Base-by-base conservation (phyloP, 2,888 invertebrate genomes). In the Drosophila lacicola region DNA sequence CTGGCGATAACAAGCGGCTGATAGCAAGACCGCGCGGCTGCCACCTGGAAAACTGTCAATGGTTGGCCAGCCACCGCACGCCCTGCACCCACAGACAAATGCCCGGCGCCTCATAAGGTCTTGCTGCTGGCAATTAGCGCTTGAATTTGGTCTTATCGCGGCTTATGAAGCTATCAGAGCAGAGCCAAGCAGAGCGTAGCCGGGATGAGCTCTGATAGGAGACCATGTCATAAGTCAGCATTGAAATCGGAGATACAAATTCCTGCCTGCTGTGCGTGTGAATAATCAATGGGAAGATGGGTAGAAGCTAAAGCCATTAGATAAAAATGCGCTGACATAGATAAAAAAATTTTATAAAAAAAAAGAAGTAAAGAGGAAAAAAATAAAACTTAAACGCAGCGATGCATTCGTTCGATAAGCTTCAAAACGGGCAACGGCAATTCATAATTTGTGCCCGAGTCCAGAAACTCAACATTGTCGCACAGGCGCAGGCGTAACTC, bases 401-500 rank as follows among this genome's bases (percentile, higher is more conserved):
- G 85, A 84, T 86, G 75, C 89, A 71, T 82, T 66, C 70, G 58
- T 19, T 11, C 47, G 89, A 89, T 84, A 83, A 83, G 70, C 63
- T 50, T 17, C 57, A 44, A 51, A 41, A 56, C 39, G 19, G 47
- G 45, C 56, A 19, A 46, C 57, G 72, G 49, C 89, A 84, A 84
- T 89, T 84, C 89, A 84, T 84, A 84, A 84, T 84, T 84, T 67
- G 42, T 60, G 54, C 13, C 46, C 41, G 60, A 56, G 44, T 39
- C 65, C 64, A 51, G 29, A 50, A 51, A 49, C 46, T 60, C 81
- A 65, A 78, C 84, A 83, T 51, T 73, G 80, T 82, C 69, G 83
- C 82, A 71, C 88, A 88, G 87, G 89, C 82, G 80, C 88, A 83
- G 84, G 88, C 89, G 83, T 84, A 84, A 84, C 79, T 81, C 79